phyloP scores from a whole-genome alignment of 2,888 invertebrate genomes.

The Selenia dentaria region DNA sequence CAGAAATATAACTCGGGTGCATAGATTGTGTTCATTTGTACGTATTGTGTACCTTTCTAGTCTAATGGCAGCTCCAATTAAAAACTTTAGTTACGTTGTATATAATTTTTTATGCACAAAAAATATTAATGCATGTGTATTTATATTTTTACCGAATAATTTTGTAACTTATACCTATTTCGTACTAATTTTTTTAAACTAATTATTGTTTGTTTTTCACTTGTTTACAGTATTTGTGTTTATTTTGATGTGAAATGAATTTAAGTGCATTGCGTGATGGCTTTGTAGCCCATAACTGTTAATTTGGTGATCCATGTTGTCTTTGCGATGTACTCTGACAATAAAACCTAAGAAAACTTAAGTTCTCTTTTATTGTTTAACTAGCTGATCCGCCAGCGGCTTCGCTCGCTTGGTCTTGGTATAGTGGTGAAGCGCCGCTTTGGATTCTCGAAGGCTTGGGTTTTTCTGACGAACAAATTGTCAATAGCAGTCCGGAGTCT shows the following conservation, averaged over 20 bases:
- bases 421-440: too few species aligned
- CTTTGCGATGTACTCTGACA: constrained; percentile 50
- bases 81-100: constrained; percentile 40
- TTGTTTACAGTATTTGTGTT: constrained; percentile 40
- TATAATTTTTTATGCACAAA: constrained; percentile 43
- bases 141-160: constrained; percentile 24
- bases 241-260: constrained; percentile 15
- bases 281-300: constrained; percentile 13
- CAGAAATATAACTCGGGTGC: constrained; percentile 20
- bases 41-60: constrained; percentile 49
- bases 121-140: constrained; percentile 29
- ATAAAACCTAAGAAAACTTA: constrained; percentile 46
- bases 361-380: constrained; percentile 21
- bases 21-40: constrained; percentile 37
- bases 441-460: too few species aligned
- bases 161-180: constrained; percentile 40
- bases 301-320: constrained; percentile 26
- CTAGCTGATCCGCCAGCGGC: too few species aligned
- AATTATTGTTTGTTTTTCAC: constrained; percentile 19
- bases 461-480: too few species aligned
- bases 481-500: too few species aligned
- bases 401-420: too few species aligned
- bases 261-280: constrained; percentile 5
- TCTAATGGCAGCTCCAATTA: constrained; percentile 52
- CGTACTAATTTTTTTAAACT: too few species aligned